Evolutionary conservation across 2,888 invertebrate species (phyloP).

Genomic region (Caenorhabditis sp.): DNA sequence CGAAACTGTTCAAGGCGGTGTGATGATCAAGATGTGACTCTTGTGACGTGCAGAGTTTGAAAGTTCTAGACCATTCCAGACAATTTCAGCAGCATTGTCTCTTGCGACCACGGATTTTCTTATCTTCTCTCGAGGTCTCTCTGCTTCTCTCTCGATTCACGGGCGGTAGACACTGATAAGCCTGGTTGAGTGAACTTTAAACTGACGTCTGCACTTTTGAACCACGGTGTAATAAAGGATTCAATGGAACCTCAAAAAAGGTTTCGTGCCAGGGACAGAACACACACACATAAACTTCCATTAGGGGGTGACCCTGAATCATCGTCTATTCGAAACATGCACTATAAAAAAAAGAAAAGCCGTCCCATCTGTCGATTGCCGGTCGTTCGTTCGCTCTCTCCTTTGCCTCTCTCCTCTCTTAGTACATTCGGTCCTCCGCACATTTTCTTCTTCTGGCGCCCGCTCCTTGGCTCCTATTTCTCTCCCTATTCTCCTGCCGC

Average conservation of each 20-base stretch:
- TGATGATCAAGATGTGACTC: too few relatives aligned
- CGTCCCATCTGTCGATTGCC: conserved; percentile 8
- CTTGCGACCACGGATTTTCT: neutral
- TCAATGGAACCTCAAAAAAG: neutral
- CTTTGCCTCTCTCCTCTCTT: conserved; percentile 20
- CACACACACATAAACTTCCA: neutral
- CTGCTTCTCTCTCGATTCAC: neutral
- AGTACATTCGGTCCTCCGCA: conserved; percentile 23
- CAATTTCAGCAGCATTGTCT: conserved; percentile 7
- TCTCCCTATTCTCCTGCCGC: conserved; percentile 6
- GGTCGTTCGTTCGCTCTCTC: conserved; percentile 13
- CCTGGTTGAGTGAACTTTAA: conserved; percentile 26
- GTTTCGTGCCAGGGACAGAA: neutral
- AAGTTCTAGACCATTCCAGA: conserved; percentile 16
- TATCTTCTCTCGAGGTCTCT: conserved; percentile 14
- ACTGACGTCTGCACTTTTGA: conserved; percentile 13
- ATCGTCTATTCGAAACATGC: neutral
- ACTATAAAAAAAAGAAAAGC: neutral
- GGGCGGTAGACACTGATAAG: conserved; percentile 19
- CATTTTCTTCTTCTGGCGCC: conserved; percentile 15
- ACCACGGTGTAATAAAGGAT: neutral
- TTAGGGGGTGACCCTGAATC: neutral
- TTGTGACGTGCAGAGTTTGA: neutral
- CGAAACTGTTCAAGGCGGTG: neutral
- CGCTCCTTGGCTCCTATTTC: conserved; percentile 24